Conservation (phyloP, 2,113 vertebrate species). For the Xiphias gladius region DNA sequence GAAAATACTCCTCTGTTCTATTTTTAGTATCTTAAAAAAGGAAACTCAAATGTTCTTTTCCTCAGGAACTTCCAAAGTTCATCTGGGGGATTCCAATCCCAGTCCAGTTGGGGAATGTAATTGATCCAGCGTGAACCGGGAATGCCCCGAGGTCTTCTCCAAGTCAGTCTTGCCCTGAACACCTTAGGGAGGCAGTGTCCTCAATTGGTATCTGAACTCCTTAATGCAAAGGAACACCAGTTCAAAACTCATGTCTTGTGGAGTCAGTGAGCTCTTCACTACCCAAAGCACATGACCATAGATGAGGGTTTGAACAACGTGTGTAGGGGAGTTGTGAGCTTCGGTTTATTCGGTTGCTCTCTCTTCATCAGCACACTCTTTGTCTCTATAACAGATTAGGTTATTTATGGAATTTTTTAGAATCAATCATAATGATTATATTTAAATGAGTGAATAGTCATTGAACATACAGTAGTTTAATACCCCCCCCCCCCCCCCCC, state of each 20-base stretch:
- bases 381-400: background rate
- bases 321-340: background rate
- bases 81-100: background rate
- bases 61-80: background rate
- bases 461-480: background rate
- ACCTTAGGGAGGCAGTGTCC: background rate
- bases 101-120: slow-evolving; percentile 25
- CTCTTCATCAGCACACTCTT: background rate
- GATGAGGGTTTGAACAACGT: background rate
- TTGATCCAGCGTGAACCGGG: background rate
- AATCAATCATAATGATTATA: background rate
- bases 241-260: background rate
- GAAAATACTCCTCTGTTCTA: background rate
- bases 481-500: too few relatives aligned
- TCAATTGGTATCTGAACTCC: background rate
- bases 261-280: background rate
- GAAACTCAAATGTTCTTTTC: background rate
- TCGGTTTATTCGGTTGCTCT: background rate
- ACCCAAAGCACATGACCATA: background rate
- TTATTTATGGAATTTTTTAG: background rate
- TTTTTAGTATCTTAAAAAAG: background rate
- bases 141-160: background rate
- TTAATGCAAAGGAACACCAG: slow-evolving; percentile 4
- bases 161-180: background rate
- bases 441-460: background rate